Evolutionary conservation across 2,797 vertebrate species (phyloP).

Genomic region (Tamandua tetradactyla): DNA sequence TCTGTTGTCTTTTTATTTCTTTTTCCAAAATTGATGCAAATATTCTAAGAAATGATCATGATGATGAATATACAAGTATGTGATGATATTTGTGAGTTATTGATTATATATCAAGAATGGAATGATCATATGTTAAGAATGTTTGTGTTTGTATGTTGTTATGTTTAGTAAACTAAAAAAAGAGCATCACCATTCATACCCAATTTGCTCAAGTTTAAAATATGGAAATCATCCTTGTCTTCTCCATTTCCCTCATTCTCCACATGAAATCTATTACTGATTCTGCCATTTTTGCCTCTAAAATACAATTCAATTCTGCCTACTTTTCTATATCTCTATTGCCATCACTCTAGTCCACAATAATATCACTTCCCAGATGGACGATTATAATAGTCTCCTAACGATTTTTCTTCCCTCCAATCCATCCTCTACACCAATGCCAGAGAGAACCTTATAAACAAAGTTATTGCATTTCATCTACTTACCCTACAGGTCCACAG

Average conservation of each 20-base stretch:
- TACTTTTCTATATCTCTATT: background rate
- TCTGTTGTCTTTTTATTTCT: too few relatives aligned
- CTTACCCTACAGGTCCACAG: background rate
- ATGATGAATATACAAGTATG: too few relatives aligned
- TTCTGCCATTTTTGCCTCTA: background rate
- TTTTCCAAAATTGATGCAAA: too few relatives aligned
- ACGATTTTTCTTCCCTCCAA: background rate
- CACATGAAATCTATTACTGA: background rate
- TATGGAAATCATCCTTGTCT: background rate
- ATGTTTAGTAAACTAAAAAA: too few relatives aligned
- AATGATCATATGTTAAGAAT: too few relatives aligned
- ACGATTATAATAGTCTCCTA: background rate
- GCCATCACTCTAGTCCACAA: background rate
- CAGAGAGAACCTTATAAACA: slow-evolving; percentile 31
- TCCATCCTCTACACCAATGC: background rate
- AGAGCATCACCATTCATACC: background rate
- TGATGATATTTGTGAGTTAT: too few relatives aligned
- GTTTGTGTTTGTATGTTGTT: too few relatives aligned
- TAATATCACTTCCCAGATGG: background rate
- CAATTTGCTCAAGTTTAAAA: slow-evolving; percentile 49
- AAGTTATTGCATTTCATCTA: background rate
- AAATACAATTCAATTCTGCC: background rate
- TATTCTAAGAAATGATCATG: too few relatives aligned
- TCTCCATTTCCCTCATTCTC: background rate
- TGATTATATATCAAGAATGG: too few relatives aligned